Percentiles rank a stretch among this genome's conserved stretches.
Conservation (phyloP, 2,113 vertebrate genomes). For the Crotalus viridis region DNA sequence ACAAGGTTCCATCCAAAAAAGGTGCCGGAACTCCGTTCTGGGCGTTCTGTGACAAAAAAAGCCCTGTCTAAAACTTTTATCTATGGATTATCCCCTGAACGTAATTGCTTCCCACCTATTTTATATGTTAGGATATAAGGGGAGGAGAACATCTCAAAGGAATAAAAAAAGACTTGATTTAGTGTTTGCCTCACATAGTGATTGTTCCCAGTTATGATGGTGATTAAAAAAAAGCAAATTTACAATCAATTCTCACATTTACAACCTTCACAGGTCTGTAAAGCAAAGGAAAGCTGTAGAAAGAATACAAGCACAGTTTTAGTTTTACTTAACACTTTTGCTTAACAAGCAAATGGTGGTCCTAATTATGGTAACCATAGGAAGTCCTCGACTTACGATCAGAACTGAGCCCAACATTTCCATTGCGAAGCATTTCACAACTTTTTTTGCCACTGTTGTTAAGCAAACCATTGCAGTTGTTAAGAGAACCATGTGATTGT, state of each 20-base stretch:
- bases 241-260: neutral
- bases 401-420: neutral
- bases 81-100: neutral
- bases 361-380: neutral
- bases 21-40: no score
- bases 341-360: neutral
- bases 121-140: neutral
- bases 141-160: neutral
- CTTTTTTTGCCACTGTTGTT: neutral
- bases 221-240: neutral
- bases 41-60: no score
- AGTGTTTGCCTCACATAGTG: neutral
- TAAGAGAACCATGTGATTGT: neutral
- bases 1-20: no score
- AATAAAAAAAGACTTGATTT: neutral
- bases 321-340: neutral
- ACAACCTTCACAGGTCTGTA: neutral
- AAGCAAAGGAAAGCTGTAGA: neutral
- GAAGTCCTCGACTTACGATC: no score
- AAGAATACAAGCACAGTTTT: neutral
- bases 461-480: neutral
- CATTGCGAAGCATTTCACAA: neutral
- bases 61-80: neutral
- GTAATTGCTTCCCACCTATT: neutral
- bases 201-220: neutral